Base-by-base conservation (phyloP, 2,797 vertebrate genomes). In the Gallinago solitaria region DNA sequence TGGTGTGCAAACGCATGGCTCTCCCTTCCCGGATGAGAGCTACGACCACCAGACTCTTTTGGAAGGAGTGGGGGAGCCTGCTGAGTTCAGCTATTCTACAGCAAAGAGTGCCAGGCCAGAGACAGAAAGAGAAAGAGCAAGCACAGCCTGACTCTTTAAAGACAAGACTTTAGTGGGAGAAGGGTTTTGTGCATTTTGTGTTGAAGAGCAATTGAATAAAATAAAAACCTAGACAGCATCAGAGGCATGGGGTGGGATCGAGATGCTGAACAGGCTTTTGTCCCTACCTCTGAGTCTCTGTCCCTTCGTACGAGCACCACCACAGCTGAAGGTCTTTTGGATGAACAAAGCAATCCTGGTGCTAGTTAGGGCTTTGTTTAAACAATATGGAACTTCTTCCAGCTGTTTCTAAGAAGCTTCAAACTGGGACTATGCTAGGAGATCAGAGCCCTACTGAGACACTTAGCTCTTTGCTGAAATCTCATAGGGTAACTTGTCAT, bases 371-470 rank as follows among this genome's bases (percentile, higher is more conserved):
- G 51, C 41, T 92, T 89, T 63, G 56, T 87, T 95, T 95, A 81
- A 93, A 89, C 81, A 92, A 83, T 45, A 88, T 93, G 75, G 91
- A 91, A 91, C 84, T 85, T 93, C 86, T 94, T 96, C 75, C 95
- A 96, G 86, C 90, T 93, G 71, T 85, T 89, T 67, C 60, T 78
- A 75, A 51, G 71, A 90, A 63, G 33, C 41, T 92, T 89, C 75
- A 85, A 51, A 39, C 80, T 68, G 73, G 23, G 63, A 59, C 43
- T 71, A 0, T 45, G 43, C 63, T 71, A 25, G 56, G 65, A 81
- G 32, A 75, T 76, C 56, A 56, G 92, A 95, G 68, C 71, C 56
- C 41, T 74, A 21, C 81, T 65, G 86, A 86, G 80, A 61, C 39
- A 25, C 70, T 80, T 68, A 64, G 63, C 69, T 95, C 45, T 77